Evolutionary conservation across 2,888 invertebrate genomes (phyloP).

Genomic region (Melieria crassipennis): DNA sequence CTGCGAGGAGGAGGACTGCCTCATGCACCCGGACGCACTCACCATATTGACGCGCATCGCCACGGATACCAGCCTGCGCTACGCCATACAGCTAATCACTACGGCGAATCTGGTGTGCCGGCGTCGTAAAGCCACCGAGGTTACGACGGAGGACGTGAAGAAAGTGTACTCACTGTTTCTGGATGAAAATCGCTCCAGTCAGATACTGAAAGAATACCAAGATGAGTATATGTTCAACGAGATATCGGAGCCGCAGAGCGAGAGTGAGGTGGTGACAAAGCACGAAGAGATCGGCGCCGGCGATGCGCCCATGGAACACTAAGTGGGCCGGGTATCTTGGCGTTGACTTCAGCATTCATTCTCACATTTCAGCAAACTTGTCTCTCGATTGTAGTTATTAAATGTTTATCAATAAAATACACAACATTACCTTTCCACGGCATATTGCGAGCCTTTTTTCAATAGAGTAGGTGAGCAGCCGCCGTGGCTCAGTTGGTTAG

Average conservation of each 20-base stretch:
- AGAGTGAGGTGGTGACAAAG: constrained; percentile 46
- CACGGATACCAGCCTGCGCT: constrained; percentile 91
- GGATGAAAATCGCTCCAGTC: constrained; percentile 92
- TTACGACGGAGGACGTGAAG: constrained; percentile 89
- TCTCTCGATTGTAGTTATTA: no score
- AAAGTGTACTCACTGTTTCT: constrained; percentile 94
- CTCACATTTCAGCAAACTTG: no score
- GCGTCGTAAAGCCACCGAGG: constrained; percentile 86
- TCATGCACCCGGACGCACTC: constrained; percentile 90
- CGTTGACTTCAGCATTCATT: no score
- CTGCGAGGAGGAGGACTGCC: constrained; percentile 98
- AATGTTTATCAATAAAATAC: no score
- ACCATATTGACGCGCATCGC: constrained; percentile 92
- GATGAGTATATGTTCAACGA: constrained; percentile 95
- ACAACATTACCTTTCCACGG: no score
- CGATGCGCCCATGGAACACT: constrained; percentile 62
- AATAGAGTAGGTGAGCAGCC: no score
- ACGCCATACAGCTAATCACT: constrained; percentile 97
- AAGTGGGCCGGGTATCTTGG: constrained; percentile 24
- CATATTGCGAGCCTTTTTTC: no score
- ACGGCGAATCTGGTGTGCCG: constrained; percentile 94
- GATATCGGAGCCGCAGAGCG: constrained; percentile 55
- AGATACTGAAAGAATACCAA: constrained; percentile 94
- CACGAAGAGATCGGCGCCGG: constrained; percentile 49
- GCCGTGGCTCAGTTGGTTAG: no score